These are phyloP conservation scores for Drosophila robusta DNA, from an alignment of 2,888 invertebrate species.

Conservation along the genomic window DNA sequence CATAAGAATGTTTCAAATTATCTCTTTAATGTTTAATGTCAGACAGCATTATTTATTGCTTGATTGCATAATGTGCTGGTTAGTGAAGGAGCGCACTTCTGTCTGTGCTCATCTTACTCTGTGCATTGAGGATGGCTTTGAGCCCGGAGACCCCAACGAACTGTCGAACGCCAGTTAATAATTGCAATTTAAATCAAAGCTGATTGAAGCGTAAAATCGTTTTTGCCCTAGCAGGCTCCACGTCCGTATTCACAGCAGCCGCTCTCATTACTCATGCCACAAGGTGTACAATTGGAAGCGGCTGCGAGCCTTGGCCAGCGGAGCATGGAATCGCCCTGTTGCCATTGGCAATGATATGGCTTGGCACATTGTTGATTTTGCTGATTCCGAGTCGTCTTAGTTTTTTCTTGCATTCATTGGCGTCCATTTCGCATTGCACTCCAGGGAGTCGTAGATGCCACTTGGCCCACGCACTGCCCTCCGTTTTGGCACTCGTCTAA, in stretches of 20 bases:
- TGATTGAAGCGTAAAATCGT: constrained; percentile 81
- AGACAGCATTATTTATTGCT: background rate
- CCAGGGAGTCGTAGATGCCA: constrained; percentile 76
- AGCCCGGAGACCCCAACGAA: constrained; percentile 20
- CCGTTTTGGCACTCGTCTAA: constrained; percentile 48
- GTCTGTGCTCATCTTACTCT: background rate
- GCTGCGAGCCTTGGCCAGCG: too few species aligned
- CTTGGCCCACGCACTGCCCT: constrained; percentile 34
- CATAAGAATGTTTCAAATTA: too few species aligned
- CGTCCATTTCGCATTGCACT: constrained; percentile 82
- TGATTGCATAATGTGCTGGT: background rate
- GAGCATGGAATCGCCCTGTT: too few species aligned
- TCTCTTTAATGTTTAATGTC: background rate
- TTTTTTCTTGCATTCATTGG: constrained; percentile 75
- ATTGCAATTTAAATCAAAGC: constrained; percentile 81
- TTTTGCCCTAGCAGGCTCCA: constrained; percentile 43
- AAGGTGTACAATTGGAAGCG: constrained; percentile 56
- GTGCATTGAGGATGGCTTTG: background rate
- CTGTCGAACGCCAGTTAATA: constrained; percentile 66
- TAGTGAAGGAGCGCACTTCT: background rate
- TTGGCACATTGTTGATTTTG: constrained; percentile 32
- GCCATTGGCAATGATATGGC: constrained; percentile 12
- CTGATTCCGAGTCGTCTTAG: constrained; percentile 50
- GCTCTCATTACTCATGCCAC: constrained; percentile 76
- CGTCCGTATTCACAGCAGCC: constrained; percentile 24